Evolutionary conservation across 2,797 vertebrate genomes (phyloP).

Genomic region (Pogonophryne albipinna): DNA sequence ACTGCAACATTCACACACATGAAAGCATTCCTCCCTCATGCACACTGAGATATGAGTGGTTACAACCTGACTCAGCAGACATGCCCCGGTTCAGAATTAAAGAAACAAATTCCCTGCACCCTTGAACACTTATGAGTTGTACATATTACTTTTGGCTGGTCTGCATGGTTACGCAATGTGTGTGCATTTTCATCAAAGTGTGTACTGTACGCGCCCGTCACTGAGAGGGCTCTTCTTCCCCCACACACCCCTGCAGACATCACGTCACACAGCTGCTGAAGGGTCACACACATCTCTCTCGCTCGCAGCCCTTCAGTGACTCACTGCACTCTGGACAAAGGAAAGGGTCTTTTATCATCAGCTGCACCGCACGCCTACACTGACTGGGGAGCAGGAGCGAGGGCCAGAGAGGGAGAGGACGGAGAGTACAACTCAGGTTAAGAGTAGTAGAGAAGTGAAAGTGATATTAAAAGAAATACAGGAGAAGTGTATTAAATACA

Average conservation of each 20-base stretch:
- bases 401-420: conserved; percentile 9
- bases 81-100: conserved; percentile 30
- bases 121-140: conserved; percentile 7
- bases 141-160: background rate
- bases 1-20: conserved; percentile 30
- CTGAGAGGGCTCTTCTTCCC: conserved; percentile 11
- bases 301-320: conserved; percentile 55
- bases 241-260: conserved; percentile 47
- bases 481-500: background rate
- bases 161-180: background rate
- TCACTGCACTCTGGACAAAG: conserved; percentile 58
- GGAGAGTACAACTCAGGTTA: background rate
- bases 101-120: conserved; percentile 31
- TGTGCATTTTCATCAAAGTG: conserved; percentile 22
- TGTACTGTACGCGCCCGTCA: conserved; percentile 23
- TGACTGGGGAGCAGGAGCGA: conserved; percentile 32
- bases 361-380: conserved; percentile 58
- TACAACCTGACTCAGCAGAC: conserved; percentile 57
- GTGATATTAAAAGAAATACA: conserved; percentile 1
- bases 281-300: conserved; percentile 43
- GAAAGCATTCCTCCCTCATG: conserved; percentile 12
- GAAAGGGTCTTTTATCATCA: conserved; percentile 57
- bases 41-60: conserved; percentile 20
- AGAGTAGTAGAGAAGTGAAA: background rate
- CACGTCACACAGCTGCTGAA: conserved; percentile 34